phyloP scores from a whole-genome alignment of 2,113 vertebrate genomes.

The Andinoacara biseriatus region DNA sequence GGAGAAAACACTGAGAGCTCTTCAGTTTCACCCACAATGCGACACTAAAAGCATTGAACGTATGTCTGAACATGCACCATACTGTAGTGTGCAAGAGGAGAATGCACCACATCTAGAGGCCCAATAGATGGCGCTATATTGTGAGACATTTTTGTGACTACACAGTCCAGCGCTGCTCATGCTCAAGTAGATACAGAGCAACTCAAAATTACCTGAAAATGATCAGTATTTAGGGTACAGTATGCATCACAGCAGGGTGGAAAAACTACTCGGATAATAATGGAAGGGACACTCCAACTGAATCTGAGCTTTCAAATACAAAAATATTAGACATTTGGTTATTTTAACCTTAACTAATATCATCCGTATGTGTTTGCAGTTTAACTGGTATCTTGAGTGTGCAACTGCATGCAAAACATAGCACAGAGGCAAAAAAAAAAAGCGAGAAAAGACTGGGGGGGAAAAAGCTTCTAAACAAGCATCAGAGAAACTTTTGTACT shows the following conservation, averaged over 20 bases:
- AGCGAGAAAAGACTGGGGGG: not conserved
- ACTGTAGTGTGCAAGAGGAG: not conserved
- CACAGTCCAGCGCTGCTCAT: constrained; percentile 1
- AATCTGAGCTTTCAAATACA: not conserved
- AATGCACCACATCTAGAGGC: constrained; percentile 54
- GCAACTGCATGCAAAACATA: not conserved
- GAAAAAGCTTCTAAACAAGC: constrained; percentile 47
- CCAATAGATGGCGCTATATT: constrained; percentile 78
- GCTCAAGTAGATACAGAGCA: not conserved
- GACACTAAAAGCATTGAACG: not conserved
- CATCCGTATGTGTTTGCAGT: not conserved
- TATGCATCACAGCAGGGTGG: not conserved
- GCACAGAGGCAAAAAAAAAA: constrained; percentile 10
- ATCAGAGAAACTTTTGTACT: constrained; percentile 73
- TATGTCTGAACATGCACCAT: not conserved
- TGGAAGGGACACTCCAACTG: not conserved
- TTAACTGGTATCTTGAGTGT: constrained; percentile 18
- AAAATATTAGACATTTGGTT: not conserved
- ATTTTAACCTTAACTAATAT: not conserved
- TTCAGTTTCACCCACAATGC: not conserved
- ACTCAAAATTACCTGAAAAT: constrained; percentile 8
- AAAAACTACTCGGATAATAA: not conserved
- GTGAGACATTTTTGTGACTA: constrained; percentile 58
- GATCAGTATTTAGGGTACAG: not conserved
- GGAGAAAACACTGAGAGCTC: not conserved